Base-by-base conservation (phyloP, 2,888 invertebrate species). In the Nomada goodeniana region DNA sequence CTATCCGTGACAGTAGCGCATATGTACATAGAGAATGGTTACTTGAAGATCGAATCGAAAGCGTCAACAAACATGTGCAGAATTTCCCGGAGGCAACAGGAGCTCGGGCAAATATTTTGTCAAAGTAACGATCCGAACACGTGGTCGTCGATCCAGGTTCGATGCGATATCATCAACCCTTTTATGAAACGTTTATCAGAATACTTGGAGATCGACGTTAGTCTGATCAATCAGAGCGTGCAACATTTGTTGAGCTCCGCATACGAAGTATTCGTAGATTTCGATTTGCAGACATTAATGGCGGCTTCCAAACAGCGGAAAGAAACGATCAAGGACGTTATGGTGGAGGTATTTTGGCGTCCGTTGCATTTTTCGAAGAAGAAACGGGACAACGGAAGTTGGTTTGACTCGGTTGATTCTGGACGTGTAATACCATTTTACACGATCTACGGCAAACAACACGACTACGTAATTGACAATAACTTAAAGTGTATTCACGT, bases 391-490 rank as follows among this genome's bases (percentile, higher is more conserved):
- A 18, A 0, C 1, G 36, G 1, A 20, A 13, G 13, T 5, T 76
- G 69, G 61, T 76, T 76, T 18, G 11, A n/a, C 0, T 69, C 15
- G 1, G 55, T 63, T 10, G 69, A 76, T 3, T n/a, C 2, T 2
- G 47, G 44, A 9, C 11, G 11, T 9, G 18, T 76, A 1, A 0
- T 76, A 4, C 75, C 75, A 0, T 1, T 11, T 20, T 42, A 44
- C 18, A 2, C 2, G 3, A 2, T 7, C 0, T 2, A 15, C 2
- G 0, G 4, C 15, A 0, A 18, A 11, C 11, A 11, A 11, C 0
- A 2, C 0, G 18, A 0, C 3, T 7, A 26, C 0, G 2, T 13
- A 1, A 15, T 0, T 0, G 1, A n/a, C 0, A 10, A 61, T 2
- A 52, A 61, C 18, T 23, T 42, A 1, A 42, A 13, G 3, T 44